These are phyloP conservation scores for Pseudomugil gertrudae DNA, from an alignment of 2,797 vertebrate species.

Conservation along the genomic window DNA sequence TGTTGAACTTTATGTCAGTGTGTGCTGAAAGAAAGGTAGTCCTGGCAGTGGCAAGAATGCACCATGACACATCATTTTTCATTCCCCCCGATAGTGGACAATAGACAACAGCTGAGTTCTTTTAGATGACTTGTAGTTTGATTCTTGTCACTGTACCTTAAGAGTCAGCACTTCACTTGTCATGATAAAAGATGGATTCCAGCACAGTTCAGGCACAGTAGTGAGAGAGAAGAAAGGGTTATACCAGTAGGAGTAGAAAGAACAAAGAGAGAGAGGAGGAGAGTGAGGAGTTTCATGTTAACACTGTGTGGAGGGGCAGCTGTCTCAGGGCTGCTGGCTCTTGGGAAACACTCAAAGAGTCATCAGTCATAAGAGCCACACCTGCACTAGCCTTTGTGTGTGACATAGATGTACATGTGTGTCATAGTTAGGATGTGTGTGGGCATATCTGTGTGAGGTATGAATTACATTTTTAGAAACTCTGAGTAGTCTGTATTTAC, in stretches of 20 bases:
- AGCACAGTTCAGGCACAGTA: slow-evolving; percentile 31
- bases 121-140: slow-evolving; percentile 60
- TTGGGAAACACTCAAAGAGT: slow-evolving; percentile 66
- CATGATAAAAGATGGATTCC: slow-evolving; percentile 64
- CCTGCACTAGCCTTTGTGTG: slow-evolving; percentile 58
- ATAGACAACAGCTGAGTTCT: slow-evolving; percentile 43
- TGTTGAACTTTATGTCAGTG: slow-evolving; percentile 74
- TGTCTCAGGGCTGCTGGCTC: slow-evolving; percentile 58
- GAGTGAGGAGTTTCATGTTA: slow-evolving; percentile 59
- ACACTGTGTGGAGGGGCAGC: slow-evolving; percentile 59
- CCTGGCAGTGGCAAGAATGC: slow-evolving; percentile 64
- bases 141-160: slow-evolving; percentile 66
- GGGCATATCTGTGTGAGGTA: slow-evolving; percentile 36
- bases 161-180: slow-evolving; percentile 54
- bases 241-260: slow-evolving; percentile 19
- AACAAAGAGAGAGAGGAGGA: slow-evolving; percentile 42
- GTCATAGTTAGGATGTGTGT: slow-evolving; percentile 32
- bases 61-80: slow-evolving; percentile 71
- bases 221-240: slow-evolving; percentile 34
- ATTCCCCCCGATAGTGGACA: slow-evolving; percentile 52
- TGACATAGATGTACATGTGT: slow-evolving; percentile 15
- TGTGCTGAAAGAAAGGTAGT: slow-evolving; percentile 72
- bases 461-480: slow-evolving; percentile 50
- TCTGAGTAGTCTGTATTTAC: slow-evolving; percentile 51
- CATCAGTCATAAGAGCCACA: slow-evolving; percentile 72